A percentile compares a stretch with the other conserved stretches of the same genome.
Conservation (phyloP, 1,140 invertebrate genomes). For the Araneus ventricosus region DNA sequence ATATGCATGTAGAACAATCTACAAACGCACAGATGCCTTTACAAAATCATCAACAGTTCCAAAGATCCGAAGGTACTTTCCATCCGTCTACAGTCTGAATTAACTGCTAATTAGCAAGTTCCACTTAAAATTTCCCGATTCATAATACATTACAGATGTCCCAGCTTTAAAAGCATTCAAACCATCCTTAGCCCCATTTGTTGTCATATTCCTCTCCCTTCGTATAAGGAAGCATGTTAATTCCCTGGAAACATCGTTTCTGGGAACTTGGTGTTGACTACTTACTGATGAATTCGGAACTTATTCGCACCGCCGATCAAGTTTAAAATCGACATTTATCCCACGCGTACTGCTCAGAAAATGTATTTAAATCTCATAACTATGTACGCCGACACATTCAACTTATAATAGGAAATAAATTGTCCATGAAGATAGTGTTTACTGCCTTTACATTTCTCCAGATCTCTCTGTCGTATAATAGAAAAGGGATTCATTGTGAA, state of each 20-base stretch:
- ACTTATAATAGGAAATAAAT: conserved; percentile 47
- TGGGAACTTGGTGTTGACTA: conserved; percentile 17
- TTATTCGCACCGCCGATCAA: conserved; percentile 51
- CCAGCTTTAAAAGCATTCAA: too few relatives aligned
- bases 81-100: too few relatives aligned
- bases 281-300: conserved; percentile 21
- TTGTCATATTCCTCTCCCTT: too few relatives aligned
- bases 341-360: conserved; percentile 13
- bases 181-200: too few relatives aligned
- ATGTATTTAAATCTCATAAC: conserved; percentile 32
- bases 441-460: conserved; percentile 14
- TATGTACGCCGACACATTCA: conserved; percentile 49
- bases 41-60: too few relatives aligned
- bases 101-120: too few relatives aligned
- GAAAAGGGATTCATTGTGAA: conserved; percentile 40
- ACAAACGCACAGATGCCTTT: too few relatives aligned
- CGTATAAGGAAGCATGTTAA: too few relatives aligned
- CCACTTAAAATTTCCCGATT: too few relatives aligned
- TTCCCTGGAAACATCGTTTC: neutral
- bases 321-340: conserved; percentile 44
- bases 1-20: too few relatives aligned
- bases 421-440: conserved; percentile 40
- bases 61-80: too few relatives aligned
- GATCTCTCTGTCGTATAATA: conserved; percentile 4
- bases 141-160: too few relatives aligned